These are phyloP conservation scores for Aythya baeri DNA, from an alignment of 2,113 vertebrate genomes.

Conservation along the genomic window DNA sequence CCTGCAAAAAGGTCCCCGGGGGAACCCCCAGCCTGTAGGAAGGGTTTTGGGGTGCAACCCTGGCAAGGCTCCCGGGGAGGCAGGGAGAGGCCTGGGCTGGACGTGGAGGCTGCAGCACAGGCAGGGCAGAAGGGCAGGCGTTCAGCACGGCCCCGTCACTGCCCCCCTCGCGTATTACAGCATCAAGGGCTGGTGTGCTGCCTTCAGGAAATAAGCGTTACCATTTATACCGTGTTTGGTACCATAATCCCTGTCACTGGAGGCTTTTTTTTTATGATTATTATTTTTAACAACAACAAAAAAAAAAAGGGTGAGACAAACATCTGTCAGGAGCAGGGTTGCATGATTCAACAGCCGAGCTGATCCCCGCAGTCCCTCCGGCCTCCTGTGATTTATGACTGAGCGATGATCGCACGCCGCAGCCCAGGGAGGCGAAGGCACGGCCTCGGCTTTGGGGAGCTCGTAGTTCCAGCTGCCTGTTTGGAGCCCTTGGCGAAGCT, in stretches of 20 bases:
- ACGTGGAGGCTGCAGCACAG: not conserved
- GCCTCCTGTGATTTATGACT: not conserved
- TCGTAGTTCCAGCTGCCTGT: fast-evolving
- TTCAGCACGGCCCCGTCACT: fast-evolving
- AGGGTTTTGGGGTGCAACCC: not conserved
- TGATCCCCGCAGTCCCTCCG: not conserved
- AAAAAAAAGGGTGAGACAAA: not conserved
- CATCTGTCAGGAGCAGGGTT: not conserved
- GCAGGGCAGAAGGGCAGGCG: not conserved
- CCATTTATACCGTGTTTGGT: not conserved
- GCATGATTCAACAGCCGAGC: not conserved
- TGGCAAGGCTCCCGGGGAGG: not conserved
- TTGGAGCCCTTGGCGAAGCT: not conserved
- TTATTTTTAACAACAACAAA: not conserved
- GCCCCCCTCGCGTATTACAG: fast-evolving
- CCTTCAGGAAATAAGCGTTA: not conserved
- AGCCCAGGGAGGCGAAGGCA: not conserved
- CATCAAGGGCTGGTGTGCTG: not conserved
- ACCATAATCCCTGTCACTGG: no score
- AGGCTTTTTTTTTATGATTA: no score
- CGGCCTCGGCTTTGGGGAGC: fast-evolving
- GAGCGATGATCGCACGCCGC: not conserved
- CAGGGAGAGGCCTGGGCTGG: not conserved
- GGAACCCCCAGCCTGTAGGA: fast-evolving
- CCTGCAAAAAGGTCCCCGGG: not conserved